Percentiles rank a stretch among this genome's conserved stretches.
phyloP scores from a whole-genome alignment of 2,797 vertebrate species.

The Sebastes iracundus region DNA sequence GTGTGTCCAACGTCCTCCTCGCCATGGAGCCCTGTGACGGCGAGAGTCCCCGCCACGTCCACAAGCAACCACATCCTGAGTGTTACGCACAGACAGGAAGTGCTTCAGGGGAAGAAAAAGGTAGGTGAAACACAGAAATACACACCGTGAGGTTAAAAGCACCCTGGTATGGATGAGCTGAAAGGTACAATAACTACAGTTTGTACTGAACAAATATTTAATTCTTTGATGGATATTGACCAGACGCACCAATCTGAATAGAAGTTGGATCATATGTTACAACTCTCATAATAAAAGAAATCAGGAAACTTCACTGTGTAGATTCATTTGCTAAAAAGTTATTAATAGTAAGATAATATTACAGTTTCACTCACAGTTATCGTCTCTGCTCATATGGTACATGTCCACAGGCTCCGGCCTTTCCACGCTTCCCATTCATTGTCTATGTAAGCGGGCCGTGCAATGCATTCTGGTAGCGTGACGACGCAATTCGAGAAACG shows the following conservation, averaged over 20 bases:
- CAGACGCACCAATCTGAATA: not conserved
- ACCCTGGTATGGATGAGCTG: not conserved
- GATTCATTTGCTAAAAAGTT: not conserved
- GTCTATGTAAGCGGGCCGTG: too few species aligned
- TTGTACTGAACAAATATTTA: not conserved
- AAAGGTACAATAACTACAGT: not conserved
- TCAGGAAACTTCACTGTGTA: not conserved
- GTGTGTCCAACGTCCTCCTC: constrained; percentile 71
- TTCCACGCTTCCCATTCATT: too few species aligned
- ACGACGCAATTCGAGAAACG: too few species aligned
- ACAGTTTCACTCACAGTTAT: not conserved
- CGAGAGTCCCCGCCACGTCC: constrained; percentile 78
- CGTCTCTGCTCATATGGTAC: not conserved
- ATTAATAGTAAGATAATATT: not conserved
- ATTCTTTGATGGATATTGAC: not conserved
- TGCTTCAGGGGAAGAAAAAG: constrained; percentile 94
- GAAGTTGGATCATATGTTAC: not conserved
- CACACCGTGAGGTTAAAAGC: not conserved
- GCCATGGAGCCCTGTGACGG: constrained; percentile 78
- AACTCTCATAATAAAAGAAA: not conserved
- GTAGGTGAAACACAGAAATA: constrained; percentile 74
- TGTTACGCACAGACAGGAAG: constrained; percentile 86
- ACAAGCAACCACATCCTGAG: constrained; percentile 91
- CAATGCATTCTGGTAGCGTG: too few species aligned
- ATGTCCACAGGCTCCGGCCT: too few species aligned